A percentile compares a stretch with the other conserved stretches of the same genome.
Evolutionary conservation across 2,888 invertebrate species (phyloP).

Genomic region (Apomyelois bistriatella): DNA sequence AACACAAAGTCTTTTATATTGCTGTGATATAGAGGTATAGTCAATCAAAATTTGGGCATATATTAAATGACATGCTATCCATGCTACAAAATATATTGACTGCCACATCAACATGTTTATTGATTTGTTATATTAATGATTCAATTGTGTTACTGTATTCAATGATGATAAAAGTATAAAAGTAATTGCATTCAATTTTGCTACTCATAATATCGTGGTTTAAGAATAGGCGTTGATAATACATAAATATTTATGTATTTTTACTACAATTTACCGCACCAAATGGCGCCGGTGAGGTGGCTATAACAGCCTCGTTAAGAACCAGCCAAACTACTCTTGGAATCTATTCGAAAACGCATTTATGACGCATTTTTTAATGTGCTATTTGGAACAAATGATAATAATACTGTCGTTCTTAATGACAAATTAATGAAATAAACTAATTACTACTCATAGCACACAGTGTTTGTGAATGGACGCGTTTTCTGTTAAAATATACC

Average conservation of each 20-base stretch:
- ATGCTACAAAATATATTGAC: too few relatives aligned
- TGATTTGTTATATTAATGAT: too few relatives aligned
- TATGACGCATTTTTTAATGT: constrained; percentile 55
- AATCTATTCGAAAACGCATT: constrained; percentile 43
- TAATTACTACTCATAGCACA: constrained; percentile 42
- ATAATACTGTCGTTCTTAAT: constrained; percentile 47
- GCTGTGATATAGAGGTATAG: too few relatives aligned
- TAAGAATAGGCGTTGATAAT: too few relatives aligned
- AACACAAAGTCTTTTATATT: too few relatives aligned
- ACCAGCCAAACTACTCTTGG: constrained; percentile 24
- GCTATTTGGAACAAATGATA: constrained; percentile 59
- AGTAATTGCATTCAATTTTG: too few relatives aligned
- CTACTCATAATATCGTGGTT: too few relatives aligned
- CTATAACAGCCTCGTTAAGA: constrained; percentile 19
- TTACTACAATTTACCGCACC: not conserved
- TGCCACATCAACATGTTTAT: too few relatives aligned
- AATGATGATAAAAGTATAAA: too few relatives aligned
- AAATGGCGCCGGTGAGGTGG: constrained; percentile 1
- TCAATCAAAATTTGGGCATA: too few relatives aligned
- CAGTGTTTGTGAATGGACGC: constrained; percentile 29
- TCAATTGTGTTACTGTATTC: too few relatives aligned
- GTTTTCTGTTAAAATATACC: constrained; percentile 29
- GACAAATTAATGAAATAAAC: constrained; percentile 61
- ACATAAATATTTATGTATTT: not conserved
- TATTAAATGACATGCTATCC: too few relatives aligned